Evolutionary conservation across 1,140 invertebrate species (phyloP).

Genomic region (Musca domestica): DNA sequence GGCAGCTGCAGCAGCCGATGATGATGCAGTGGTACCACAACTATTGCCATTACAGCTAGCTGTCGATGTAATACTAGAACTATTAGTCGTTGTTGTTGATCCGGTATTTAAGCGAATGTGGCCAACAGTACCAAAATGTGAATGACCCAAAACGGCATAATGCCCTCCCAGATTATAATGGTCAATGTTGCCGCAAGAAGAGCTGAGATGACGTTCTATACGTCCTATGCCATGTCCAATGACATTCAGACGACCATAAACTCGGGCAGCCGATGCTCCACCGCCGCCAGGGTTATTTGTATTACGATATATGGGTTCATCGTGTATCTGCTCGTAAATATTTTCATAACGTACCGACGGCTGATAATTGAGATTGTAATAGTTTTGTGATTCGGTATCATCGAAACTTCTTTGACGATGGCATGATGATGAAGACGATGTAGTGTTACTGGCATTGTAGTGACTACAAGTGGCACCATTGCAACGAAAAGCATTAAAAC

Average conservation of each 20-base stretch:
- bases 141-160: conserved; percentile 51
- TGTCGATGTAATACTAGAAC: conserved; percentile 15
- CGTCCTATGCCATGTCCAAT: conserved; percentile 59
- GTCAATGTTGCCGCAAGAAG: conserved; percentile 60
- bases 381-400: conserved; percentile 52
- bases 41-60: conserved; percentile 3
- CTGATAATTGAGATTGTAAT: conserved; percentile 44
- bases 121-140: conserved; percentile 51
- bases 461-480: conserved; percentile 27
- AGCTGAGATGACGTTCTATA: conserved; percentile 59
- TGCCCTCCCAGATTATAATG: conserved; percentile 55
- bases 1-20: conserved; percentile 16
- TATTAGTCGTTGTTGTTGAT: background rate
- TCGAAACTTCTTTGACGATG: conserved; percentile 51
- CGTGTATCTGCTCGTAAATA: conserved; percentile 58
- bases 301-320: conserved; percentile 53
- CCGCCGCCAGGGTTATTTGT: conserved; percentile 41
- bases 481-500: conserved; percentile 15
- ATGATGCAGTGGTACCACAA: background rate
- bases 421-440: conserved; percentile 36
- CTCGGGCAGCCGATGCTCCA: conserved; percentile 44
- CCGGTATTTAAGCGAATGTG: conserved; percentile 47
- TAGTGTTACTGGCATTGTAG: conserved; percentile 26
- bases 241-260: conserved; percentile 59
- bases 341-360: conserved; percentile 50